Base-by-base conservation (phyloP, 2,797 vertebrate genomes). In the Heliangelus exortis region DNA sequence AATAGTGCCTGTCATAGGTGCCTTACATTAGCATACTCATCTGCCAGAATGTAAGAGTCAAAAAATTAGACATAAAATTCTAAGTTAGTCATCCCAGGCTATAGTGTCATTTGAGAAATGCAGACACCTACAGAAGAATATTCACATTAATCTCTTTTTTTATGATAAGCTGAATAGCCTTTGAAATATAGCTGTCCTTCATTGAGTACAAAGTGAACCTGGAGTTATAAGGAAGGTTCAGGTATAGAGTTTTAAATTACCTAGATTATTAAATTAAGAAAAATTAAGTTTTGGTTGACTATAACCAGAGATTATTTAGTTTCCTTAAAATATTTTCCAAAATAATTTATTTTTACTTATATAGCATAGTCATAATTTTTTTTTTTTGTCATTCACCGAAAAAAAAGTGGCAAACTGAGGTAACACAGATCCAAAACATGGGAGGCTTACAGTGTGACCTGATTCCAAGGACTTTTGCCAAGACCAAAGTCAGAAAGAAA, bases 1-100 rank as follows among this genome's bases (percentile, higher is more conserved):
- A 87, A 90, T 82, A 93, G 45, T 67, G 33, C 36, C 48, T 95
- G 67, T 93, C 84, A 77, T 23, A 93, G 65, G 48, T 36, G 19
- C 21, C 19, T 91, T 77, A 71, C 10, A 65, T 91, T 85, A 87
- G 29, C 68, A 78, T 83, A 77, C 17, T 80, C 50, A 81, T 62
- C 73, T 91, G 62, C 51, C 58, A 90, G 92, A 92, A 73, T 34
- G 11, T 51, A 83, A 47, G 53, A 84, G 29, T 58, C 74, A 72
- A 61, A 87, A 87, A 87, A 39, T 74, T 67, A 93, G 68, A n/a
- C 36, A 62, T 51, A 59, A 19, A 85, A 65, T 85, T 93, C 61
- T 41, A 80, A 63, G 41, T 54, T 84, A 81, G 62, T 68, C 20
- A 85, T 65, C 61, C 45, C 58, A 61, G 66, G 15, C 19, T 29